phyloP scores from a whole-genome alignment of 2,888 invertebrate genomes.

The Apantesis nais region DNA sequence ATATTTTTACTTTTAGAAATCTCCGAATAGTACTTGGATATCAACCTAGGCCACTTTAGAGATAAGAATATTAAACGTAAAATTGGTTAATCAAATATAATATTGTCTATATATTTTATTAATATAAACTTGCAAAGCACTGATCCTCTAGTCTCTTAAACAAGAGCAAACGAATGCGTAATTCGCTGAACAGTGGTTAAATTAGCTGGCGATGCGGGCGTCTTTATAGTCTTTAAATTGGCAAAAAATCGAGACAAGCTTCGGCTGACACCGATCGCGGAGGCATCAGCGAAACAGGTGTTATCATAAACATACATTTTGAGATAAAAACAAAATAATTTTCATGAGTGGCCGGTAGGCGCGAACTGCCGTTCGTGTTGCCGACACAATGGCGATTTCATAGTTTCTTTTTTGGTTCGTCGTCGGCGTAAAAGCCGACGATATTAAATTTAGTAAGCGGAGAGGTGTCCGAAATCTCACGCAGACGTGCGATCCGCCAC shows the following conservation, averaged over 20 bases:
- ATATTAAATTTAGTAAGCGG: constrained; percentile 86
- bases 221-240: constrained; percentile 84
- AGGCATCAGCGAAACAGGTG: constrained; percentile 85
- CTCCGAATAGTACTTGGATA: background rate
- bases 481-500: constrained; percentile 86
- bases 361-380: constrained; percentile 83
- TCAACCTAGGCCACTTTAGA: background rate
- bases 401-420: constrained; percentile 78
- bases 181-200: constrained; percentile 83
- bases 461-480: constrained; percentile 86
- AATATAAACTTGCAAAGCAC: constrained; percentile 26
- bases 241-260: constrained; percentile 83
- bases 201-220: constrained; percentile 84
- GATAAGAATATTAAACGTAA: background rate
- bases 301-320: constrained; percentile 86
- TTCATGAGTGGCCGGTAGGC: constrained; percentile 84
- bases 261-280: constrained; percentile 83
- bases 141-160: constrained; percentile 40
- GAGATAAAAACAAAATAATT: constrained; percentile 85
- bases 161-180: constrained; percentile 73
- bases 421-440: constrained; percentile 81
- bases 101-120: constrained; percentile 6
- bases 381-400: constrained; percentile 84
- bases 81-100: background rate
- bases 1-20: constrained; percentile 30